phyloP scores from a whole-genome alignment of 2,797 vertebrate genomes.

The Taeniopygia guttata region DNA sequence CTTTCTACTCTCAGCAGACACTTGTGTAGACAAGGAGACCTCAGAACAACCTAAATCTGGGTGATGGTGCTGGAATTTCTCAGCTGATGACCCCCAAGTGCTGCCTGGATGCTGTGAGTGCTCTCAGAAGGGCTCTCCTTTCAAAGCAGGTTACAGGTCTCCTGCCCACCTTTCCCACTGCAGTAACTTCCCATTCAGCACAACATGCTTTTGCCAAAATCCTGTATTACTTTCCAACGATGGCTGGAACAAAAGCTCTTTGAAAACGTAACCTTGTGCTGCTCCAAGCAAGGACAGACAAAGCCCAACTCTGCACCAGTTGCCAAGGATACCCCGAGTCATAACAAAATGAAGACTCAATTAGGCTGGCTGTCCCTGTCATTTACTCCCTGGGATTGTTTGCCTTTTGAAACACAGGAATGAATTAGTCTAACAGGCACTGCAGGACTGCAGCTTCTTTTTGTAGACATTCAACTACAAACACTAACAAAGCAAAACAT shows the following conservation, averaged over 20 bases:
- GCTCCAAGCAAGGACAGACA: conserved; percentile 16
- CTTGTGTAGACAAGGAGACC: background rate
- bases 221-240: background rate
- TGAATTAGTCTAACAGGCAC: conserved; percentile 7
- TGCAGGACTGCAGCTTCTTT: background rate
- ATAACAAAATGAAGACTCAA: conserved; percentile 31
- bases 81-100: background rate
- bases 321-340: conserved; percentile 65
- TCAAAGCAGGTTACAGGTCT: background rate
- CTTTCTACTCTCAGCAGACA: background rate
- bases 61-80: background rate
- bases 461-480: background rate
- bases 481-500: background rate
- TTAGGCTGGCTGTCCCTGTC: conserved; percentile 22
- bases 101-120: background rate
- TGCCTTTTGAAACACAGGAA: conserved; percentile 36
- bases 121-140: background rate
- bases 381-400: conserved; percentile 21
- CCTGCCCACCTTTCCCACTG: background rate
- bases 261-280: conserved; percentile 34
- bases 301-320: conserved; percentile 30
- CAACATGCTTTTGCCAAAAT: background rate
- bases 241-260: conserved; percentile 37
- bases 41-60: background rate
- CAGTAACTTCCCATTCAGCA: background rate